Evolutionary conservation across 2,888 invertebrate genomes (phyloP).

Genomic region (Philereme vetulata): DNA sequence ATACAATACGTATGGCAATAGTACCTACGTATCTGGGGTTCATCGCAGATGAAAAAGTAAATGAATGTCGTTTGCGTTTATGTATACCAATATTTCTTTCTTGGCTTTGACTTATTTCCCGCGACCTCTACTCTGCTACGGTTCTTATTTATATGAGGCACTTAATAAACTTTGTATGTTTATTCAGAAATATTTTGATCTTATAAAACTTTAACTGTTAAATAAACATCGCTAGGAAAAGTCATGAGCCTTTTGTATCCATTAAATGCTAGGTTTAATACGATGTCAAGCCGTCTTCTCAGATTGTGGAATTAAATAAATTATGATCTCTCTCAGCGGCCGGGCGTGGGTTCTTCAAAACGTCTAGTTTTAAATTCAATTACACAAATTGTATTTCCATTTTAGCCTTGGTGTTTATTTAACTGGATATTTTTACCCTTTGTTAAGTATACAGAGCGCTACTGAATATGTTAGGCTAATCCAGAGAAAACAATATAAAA

Average conservation of each 20-base stretch:
- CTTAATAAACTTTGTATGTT: not conserved
- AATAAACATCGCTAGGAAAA: no score
- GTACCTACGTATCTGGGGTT: not conserved
- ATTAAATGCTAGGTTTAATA: constrained; percentile 20
- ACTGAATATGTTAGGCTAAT: no score
- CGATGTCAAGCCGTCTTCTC: constrained; percentile 19
- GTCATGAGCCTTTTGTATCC: constrained; percentile 5
- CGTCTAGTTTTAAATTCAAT: constrained; percentile 22
- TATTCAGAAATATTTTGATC: constrained; percentile 2
- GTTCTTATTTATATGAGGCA: constrained; percentile 5
- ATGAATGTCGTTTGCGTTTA: constrained; percentile 23
- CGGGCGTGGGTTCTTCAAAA: constrained; percentile 8
- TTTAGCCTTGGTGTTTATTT: constrained; percentile 1
- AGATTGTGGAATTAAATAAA: constrained; percentile 31
- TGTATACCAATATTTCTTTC: constrained; percentile 18
- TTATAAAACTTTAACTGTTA: constrained; percentile 4
- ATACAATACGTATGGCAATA: no score
- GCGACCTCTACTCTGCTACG: constrained; percentile 4
- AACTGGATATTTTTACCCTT: not conserved
- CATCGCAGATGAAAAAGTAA: constrained; percentile 22
- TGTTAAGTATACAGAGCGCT: not conserved
- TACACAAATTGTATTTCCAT: constrained; percentile 13
- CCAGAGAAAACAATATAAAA: no score
- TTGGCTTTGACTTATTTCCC: constrained; percentile 15
- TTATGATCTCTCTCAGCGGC: constrained; percentile 9